Evolutionary conservation across 2,797 vertebrate species (phyloP), one percentile per base, ranked within the genome.

Genomic region (Furcifer pardalis): DNA sequence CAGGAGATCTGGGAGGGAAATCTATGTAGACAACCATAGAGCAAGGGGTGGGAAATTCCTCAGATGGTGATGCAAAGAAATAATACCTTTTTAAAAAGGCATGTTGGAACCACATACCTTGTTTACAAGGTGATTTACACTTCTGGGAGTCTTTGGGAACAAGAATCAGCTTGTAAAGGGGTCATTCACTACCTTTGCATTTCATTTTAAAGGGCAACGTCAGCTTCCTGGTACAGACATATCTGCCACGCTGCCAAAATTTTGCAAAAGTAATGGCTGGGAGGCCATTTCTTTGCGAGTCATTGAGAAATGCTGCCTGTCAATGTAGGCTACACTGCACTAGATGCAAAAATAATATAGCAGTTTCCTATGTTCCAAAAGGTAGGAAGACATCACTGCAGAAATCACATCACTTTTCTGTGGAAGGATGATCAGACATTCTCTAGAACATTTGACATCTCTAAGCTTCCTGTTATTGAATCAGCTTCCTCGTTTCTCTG

Each of bases 401-500:
- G 13, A 19, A 69, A 72, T 72, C 25, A 13, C 37, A 60, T 52
- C 25, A 77, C 80, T 90, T 85, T 2, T 59, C 79, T 0, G 49
- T 10, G 72, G 77, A 81, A 37, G 0, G 27, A 12, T 3, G 62
- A 86, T 0, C 23, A 1, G 68, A 40, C 65, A 2, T 3, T 5
- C 0, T 5, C 0, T 2, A 66, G 84, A 56, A 35, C 23, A 0
- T 0, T 52, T 0, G 86, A 73, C 0, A 1, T 44, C 90, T 87
- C 89, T 87, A 83, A 88, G 87, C 85, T 25, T 12, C 3, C 0
- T 23, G 89, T 25, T 1, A n/a, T 73, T 88, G 65, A 73, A 76
- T 37, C 89, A 84, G 10, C 79, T 87, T 92, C 89, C 84, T 84
- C 81, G 90, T 92, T 85, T 56, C 88, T 68, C 81, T 91, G 88